phyloP scores from a whole-genome alignment of 2,888 invertebrate species.

The Eupithecia subfuscata region DNA sequence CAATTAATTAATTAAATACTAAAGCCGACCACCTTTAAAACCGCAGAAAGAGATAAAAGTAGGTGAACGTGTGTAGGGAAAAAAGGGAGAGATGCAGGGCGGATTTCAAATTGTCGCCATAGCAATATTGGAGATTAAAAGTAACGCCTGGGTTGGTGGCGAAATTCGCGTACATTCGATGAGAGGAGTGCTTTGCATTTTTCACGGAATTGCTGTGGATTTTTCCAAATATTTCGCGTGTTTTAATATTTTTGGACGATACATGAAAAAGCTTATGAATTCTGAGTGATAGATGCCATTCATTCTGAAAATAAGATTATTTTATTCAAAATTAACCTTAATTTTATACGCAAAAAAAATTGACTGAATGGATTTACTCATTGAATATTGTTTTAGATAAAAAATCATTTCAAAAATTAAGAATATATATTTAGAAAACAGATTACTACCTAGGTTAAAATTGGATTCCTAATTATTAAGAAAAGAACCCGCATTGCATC shows the following conservation, averaged over 20 bases:
- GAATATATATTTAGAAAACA: no score
- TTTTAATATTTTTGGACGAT: neutral
- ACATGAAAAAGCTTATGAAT: neutral
- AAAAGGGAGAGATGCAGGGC: conserved; percentile 40
- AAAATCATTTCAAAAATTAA: no score
- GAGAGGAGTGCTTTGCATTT: conserved; percentile 28
- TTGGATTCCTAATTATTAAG: no score
- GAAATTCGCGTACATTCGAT: conserved; percentile 50
- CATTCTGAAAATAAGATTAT: neutral
- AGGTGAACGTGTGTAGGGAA: conserved; percentile 16
- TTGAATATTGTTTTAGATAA: no score
- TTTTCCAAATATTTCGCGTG: neutral
- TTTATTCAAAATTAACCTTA: neutral
- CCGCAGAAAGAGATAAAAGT: conserved; percentile 33
- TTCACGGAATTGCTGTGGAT: neutral
- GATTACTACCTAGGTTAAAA: no score
- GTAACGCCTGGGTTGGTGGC: conserved; percentile 77
- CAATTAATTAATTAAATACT: conserved; percentile 36
- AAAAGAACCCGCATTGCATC: neutral
- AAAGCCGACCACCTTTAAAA: conserved; percentile 31
- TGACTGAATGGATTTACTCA: no score
- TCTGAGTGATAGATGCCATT: neutral
- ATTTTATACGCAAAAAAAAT: neutral
- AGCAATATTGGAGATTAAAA: conserved; percentile 82
- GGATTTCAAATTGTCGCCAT: conserved; percentile 72